Conservation (phyloP, 2,113 vertebrate genomes). For the Grantiella picta region DNA sequence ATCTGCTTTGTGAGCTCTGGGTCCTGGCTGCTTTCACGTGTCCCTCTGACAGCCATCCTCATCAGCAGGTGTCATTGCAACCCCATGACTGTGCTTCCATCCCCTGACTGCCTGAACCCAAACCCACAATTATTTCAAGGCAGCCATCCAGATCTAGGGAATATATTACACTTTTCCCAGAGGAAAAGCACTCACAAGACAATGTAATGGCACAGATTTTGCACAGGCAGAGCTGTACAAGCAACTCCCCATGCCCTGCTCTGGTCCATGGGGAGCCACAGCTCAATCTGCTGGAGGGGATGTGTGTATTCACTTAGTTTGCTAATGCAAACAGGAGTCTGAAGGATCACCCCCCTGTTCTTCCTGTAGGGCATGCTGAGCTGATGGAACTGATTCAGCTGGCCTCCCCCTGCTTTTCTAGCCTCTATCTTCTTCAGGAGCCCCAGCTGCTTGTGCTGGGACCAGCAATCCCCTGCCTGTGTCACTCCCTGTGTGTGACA, state of each 20-base stretch:
- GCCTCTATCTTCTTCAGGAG: not conserved
- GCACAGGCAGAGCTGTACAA: not conserved
- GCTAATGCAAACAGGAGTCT: not conserved
- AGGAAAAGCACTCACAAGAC: not conserved
- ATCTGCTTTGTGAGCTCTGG: not conserved
- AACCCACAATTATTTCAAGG: not conserved
- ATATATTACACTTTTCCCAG: not conserved
- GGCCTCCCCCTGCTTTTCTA: not conserved
- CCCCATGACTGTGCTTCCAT: not conserved
- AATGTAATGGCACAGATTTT: not conserved
- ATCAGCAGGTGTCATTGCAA: not conserved
- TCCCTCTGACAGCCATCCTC: not conserved
- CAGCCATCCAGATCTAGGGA: not conserved
- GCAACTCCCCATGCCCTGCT: not conserved
- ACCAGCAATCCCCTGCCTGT: not conserved
- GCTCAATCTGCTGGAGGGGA: not conserved
- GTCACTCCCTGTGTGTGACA: accelerated
- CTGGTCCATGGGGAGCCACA: not conserved
- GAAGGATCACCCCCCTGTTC: not conserved
- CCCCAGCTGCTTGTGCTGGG: not conserved
- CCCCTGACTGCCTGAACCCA: not conserved
- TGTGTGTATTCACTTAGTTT: not conserved
- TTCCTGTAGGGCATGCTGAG: not conserved
- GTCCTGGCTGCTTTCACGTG: not conserved
- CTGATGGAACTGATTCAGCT: not conserved